Conservation (phyloP, 2,888 invertebrate genomes). For the Ophion ellenae region DNA sequence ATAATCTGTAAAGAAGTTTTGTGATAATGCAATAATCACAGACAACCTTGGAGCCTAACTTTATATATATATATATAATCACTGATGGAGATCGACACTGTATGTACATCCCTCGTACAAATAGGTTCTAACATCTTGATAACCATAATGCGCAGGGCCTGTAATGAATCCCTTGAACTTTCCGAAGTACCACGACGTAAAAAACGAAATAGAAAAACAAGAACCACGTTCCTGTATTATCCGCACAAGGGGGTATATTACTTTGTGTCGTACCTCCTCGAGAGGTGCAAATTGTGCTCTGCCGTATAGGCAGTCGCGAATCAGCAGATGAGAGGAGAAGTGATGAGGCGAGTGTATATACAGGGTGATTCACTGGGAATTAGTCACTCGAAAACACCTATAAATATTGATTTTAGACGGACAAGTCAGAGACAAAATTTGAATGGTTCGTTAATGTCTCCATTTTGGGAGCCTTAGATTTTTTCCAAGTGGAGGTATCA, state of each 20-base stretch:
- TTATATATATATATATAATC: too few relatives aligned
- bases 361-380: too few relatives aligned
- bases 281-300: conserved; percentile 60
- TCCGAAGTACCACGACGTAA: not conserved
- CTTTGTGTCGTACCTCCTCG: conserved; percentile 25
- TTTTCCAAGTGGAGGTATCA: too few relatives aligned
- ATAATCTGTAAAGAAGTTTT: too few relatives aligned
- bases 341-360: not conserved
- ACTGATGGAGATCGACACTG: not conserved
- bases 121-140: conserved; percentile 37
- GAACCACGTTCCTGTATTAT: conserved; percentile 39
- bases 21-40: too few relatives aligned
- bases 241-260: conserved; percentile 40
- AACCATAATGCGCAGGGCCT: conserved; percentile 10
- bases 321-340: conserved; percentile 39
- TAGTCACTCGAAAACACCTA: too few relatives aligned
- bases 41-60: too few relatives aligned
- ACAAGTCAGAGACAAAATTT: too few relatives aligned
- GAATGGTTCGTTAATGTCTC: too few relatives aligned
- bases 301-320: conserved; percentile 40
- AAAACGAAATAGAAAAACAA: conserved; percentile 4
- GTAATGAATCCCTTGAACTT: conserved; percentile 9
- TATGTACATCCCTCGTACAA: not conserved
- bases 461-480: too few relatives aligned
- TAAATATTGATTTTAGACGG: too few relatives aligned